Conservation (phyloP, 2,888 invertebrate genomes). For the Tridacna gigas region DNA sequence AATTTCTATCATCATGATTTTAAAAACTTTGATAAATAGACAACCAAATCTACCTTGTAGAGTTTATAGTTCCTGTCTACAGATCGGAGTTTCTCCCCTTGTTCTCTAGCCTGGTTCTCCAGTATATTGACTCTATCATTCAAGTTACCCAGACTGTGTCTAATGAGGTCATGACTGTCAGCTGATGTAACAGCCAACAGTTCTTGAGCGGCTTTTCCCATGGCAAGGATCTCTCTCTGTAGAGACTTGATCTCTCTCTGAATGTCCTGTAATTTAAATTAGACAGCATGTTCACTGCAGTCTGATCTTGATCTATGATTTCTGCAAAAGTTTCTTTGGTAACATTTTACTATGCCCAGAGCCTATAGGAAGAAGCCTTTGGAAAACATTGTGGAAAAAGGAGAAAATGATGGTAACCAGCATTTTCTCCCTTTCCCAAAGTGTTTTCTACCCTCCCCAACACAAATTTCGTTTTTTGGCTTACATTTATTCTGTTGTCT, state of each 20-base stretch:
- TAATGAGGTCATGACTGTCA: constrained; percentile 75
- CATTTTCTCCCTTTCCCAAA: background rate
- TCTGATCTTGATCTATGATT: too few species aligned
- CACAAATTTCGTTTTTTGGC: too few species aligned
- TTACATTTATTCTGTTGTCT: too few species aligned
- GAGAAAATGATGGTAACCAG: background rate
- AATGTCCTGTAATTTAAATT: constrained; percentile 68
- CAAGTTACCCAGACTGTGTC: constrained; percentile 75
- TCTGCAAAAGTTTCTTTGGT: too few species aligned
- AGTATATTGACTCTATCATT: constrained; percentile 74
- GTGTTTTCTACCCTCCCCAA: background rate
- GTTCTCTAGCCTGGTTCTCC: constrained; percentile 74
- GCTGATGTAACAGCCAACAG: constrained; percentile 70
- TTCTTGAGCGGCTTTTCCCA: constrained; percentile 74
- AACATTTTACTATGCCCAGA: too few species aligned
- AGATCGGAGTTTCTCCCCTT: constrained; percentile 72
- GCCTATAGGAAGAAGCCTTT: background rate
- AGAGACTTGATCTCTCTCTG: constrained; percentile 82
- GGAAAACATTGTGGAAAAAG: background rate
- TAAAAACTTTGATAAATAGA: too few species aligned
- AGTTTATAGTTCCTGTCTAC: constrained; percentile 72
- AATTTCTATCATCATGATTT: too few species aligned
- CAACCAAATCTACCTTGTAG: constrained; percentile 66
- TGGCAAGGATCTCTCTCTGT: constrained; percentile 84
- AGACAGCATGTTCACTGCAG: too few species aligned